Evolutionary conservation across 2,797 vertebrate species (phyloP).

Genomic region (Eidolon dupreanum): DNA sequence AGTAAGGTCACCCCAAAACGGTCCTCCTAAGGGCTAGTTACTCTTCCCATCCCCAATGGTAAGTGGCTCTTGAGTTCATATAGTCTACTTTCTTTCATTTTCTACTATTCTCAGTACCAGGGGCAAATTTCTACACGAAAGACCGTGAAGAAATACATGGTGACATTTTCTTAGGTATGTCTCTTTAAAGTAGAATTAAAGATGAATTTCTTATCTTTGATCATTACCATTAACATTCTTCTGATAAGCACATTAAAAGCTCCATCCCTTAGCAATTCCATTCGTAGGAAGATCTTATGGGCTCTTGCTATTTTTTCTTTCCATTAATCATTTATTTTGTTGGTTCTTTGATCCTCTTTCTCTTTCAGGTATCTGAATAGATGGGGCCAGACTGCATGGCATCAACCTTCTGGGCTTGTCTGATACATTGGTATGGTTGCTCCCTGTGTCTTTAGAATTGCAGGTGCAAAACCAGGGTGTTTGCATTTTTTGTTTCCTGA

Average conservation of each 20-base stretch:
- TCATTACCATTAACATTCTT: not conserved
- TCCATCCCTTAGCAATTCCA: not conserved
- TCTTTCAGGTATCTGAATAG: not conserved
- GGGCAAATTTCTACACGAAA: not conserved
- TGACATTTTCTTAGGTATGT: not conserved
- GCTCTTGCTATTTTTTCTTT: not conserved
- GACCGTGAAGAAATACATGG: not conserved
- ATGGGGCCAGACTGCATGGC: not conserved
- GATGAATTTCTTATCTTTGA: not conserved
- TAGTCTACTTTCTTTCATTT: not conserved
- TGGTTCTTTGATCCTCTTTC: not conserved
- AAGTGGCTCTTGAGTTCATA: not conserved
- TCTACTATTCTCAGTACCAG: not conserved
- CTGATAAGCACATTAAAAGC: not conserved
- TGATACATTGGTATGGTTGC: not conserved
- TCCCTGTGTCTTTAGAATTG: not conserved
- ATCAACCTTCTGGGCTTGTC: not conserved
- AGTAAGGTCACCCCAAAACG: not conserved
- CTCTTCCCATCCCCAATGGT: not conserved
- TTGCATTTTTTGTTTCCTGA: not conserved
- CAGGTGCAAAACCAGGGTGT: not conserved
- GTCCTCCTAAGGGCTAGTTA: not conserved
- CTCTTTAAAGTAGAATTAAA: not conserved
- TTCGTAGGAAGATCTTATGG: not conserved
- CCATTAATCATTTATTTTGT: not conserved